Evolutionary conservation across 2,888 invertebrate genomes (phyloP).

Genomic region (Chloroclysta siterata): DNA sequence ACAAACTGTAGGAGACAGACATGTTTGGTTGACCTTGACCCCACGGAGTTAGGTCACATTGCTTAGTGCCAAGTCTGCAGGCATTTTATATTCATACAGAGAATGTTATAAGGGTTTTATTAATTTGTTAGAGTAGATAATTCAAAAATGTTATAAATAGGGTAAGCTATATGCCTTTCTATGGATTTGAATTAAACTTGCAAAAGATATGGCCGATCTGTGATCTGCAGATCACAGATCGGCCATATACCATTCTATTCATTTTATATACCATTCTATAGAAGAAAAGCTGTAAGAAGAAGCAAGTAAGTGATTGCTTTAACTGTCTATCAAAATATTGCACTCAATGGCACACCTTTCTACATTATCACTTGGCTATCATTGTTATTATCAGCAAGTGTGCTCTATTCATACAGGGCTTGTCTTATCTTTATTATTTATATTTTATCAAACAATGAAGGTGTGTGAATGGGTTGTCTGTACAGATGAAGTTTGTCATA

Average conservation of each 20-base stretch:
- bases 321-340: background rate
- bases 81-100: slow-evolving; percentile 4
- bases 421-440: slow-evolving; percentile 44
- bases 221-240: too few relatives aligned
- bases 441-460: slow-evolving; percentile 39
- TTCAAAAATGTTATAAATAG: background rate
- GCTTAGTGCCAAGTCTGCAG: slow-evolving; percentile 14
- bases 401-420: slow-evolving; percentile 32
- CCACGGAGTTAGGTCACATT: slow-evolving; percentile 25
- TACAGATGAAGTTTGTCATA: background rate
- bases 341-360: background rate
- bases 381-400: slow-evolving; percentile 18
- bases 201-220: too few relatives aligned
- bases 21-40: slow-evolving; percentile 40
- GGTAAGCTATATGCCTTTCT: too few relatives aligned
- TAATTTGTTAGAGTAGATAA: background rate
- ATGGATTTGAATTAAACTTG: too few relatives aligned
- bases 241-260: too few relatives aligned
- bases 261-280: too few relatives aligned
- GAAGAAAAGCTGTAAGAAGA: too few relatives aligned
- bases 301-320: too few relatives aligned
- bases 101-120: background rate
- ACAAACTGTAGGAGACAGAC: slow-evolving; percentile 20
- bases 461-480: slow-evolving; percentile 17
- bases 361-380: slow-evolving; percentile 20